Percentiles rank a stretch among this genome's conserved stretches.
phyloP scores from a whole-genome alignment of 2,888 invertebrate species.

The Atethmia centrago region DNA sequence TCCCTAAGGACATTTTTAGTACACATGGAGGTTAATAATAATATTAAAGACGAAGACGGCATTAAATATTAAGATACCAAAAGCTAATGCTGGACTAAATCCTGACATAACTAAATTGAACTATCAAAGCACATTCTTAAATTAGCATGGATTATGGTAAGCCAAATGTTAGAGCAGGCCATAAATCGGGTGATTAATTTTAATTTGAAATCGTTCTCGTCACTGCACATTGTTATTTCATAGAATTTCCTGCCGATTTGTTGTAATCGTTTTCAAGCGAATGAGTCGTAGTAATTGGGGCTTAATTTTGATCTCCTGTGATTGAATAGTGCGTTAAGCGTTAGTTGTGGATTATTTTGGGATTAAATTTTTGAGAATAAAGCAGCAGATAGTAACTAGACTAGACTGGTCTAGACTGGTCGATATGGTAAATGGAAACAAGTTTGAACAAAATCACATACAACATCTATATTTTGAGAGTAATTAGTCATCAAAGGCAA shows the following conservation, averaged over 20 bases:
- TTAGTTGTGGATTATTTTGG: neutral
- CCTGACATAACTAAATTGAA: neutral
- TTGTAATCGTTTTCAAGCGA: slow-evolving; percentile 9
- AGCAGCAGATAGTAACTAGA: neutral
- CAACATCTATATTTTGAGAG: neutral
- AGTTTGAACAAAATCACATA: neutral
- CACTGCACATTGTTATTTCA: slow-evolving; percentile 34
- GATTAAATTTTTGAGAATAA: neutral
- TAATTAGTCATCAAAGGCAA: neutral
- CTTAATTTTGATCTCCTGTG: neutral
- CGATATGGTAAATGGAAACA: too few relatives aligned
- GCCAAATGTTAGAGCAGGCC: neutral
- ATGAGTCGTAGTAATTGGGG: slow-evolving; percentile 4
- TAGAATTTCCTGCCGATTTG: slow-evolving; percentile 28
- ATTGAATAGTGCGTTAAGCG: neutral
- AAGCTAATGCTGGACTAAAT: neutral
- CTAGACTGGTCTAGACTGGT: neutral
- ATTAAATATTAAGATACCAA: slow-evolving; percentile 6
- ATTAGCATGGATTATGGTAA: slow-evolving; percentile 26
- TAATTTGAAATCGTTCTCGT: slow-evolving; percentile 21
- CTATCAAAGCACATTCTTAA: slow-evolving; percentile 14
- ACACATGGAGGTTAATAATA: neutral
- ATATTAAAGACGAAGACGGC: neutral
- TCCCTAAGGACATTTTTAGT: neutral
- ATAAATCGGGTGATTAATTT: slow-evolving; percentile 25